Conservation (phyloP, 2,797 vertebrate genomes). For the Astyanax mexicanus region DNA sequence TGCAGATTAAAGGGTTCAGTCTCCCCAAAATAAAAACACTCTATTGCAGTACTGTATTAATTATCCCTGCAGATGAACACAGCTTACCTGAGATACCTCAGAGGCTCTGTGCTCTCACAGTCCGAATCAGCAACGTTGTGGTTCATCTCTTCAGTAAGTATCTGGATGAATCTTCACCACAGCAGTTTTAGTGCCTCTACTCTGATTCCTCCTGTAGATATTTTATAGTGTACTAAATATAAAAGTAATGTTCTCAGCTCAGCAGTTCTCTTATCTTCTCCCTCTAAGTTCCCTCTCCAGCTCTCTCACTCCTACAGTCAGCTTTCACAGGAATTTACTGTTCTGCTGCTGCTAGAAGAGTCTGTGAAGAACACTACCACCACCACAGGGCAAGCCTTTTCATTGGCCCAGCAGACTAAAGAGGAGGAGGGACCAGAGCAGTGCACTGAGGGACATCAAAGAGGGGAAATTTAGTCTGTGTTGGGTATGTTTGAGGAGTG, state of each 20-base stretch:
- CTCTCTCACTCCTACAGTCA: too few species aligned
- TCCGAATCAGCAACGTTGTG: slow-evolving; percentile 29
- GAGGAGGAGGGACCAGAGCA: slow-evolving; percentile 6
- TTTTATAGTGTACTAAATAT: not conserved
- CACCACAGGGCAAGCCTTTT: not conserved
- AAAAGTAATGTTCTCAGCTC: not conserved
- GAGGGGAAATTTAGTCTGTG: not conserved
- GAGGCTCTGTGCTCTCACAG: slow-evolving; percentile 9
- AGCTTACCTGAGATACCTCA: slow-evolving; percentile 58
- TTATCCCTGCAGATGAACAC: not conserved
- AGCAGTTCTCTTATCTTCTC: not conserved
- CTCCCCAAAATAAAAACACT: not conserved
- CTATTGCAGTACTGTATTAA: not conserved
- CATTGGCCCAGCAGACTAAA: slow-evolving; percentile 14
- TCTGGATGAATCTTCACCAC: not conserved
- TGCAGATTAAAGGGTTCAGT: too few species aligned
- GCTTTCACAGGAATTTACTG: not conserved
- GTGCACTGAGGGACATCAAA: not conserved
- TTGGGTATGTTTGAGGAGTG: slow-evolving; percentile 10
- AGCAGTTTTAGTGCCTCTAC: not conserved
- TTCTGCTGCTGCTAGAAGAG: not conserved
- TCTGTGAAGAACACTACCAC: not conserved
- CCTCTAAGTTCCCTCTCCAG: not conserved
- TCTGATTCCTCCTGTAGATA: not conserved
- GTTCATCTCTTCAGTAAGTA: slow-evolving; percentile 39